Evolutionary conservation across 2,113 vertebrate genomes (phyloP).

Genomic region (Struthio camelus): DNA sequence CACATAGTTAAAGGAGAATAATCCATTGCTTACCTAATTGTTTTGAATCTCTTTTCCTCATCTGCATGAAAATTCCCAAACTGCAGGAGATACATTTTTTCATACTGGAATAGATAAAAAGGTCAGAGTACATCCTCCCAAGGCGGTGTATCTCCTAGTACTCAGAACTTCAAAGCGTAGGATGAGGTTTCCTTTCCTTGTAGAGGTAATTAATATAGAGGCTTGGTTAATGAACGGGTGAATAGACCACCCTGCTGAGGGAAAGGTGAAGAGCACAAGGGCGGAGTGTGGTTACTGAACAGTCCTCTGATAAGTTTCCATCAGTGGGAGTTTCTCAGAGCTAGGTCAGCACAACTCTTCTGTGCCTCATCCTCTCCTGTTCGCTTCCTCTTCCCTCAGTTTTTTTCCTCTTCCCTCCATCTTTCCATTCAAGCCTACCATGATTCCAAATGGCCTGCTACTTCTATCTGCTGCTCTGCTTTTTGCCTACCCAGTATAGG

Average conservation of each 20-base stretch:
- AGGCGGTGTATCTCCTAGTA: not conserved
- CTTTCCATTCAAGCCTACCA: not conserved
- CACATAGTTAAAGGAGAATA: not conserved
- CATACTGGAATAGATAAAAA: not conserved
- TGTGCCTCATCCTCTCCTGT: not conserved
- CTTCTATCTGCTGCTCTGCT: not conserved
- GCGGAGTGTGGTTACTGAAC: not conserved
- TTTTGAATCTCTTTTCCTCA: not conserved
- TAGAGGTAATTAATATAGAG: not conserved
- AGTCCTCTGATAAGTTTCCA: not conserved
- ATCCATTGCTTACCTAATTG: not conserved
- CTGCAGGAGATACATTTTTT: not conserved
- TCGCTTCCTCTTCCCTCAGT: not conserved
- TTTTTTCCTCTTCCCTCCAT: not conserved
- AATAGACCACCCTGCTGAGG: not conserved
- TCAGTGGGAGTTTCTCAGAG: not conserved
- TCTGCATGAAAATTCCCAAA: not conserved
- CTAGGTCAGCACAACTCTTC: not conserved
- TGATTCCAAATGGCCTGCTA: not conserved
- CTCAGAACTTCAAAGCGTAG: not conserved
- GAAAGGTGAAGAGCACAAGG: not conserved
- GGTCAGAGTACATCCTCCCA: not conserved
- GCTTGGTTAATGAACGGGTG: not conserved
- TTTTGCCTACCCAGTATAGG: not conserved
- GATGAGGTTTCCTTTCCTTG: not conserved